Base-by-base conservation (phyloP, 2,888 invertebrate genomes). In the Augiades crinisus region DNA sequence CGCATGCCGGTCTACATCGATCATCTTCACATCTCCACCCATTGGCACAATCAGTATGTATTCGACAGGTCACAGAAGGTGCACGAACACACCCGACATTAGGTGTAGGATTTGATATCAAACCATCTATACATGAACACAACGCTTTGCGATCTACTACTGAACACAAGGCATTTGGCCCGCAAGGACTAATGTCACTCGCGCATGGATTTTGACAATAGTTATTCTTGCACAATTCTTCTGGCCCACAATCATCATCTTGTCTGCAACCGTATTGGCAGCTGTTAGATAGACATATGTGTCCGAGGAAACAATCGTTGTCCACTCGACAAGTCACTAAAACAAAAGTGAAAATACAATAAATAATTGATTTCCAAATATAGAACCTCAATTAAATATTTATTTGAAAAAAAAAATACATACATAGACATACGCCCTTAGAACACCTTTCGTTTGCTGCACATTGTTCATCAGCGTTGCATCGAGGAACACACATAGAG, bases 221-320 rank as follows among this genome's bases (percentile, higher is more conserved):
- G 72, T 96, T 96, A 59, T 92, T 92, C 62, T 94, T 91, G 67
- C 97, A 97, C 4, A 96, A 93, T 74, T 96, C 95, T 46, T 94
- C 94, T 0, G 94, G 94, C 60, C 95, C 94, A 75, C 97, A 97
- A 72, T 98, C 97, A 63, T 96, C 96, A 67, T 97, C 95, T 12
- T 92, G 92, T 60, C 95, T 94, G 71, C 97, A 98, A 30, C 97
- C 97, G 62, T 94, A 94, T 53, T 95, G 92, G 70, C 97, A 97
- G 84, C 95, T 95, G 67, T 96, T 96, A 67, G 93, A 93, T 51
- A 96, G 81, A 69, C 98, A 98, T 60, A 97, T 96, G 67, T 97
- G 96, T 0, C 97, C 97, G 53, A 97, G 89, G 92, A 97, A 97
- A 67, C 97, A 98, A 68, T 98, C 97, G 67, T 97, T 96, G 73